Conservation (phyloP, 2,113 vertebrate species). For the Salvelinus fontinalis region DNA sequence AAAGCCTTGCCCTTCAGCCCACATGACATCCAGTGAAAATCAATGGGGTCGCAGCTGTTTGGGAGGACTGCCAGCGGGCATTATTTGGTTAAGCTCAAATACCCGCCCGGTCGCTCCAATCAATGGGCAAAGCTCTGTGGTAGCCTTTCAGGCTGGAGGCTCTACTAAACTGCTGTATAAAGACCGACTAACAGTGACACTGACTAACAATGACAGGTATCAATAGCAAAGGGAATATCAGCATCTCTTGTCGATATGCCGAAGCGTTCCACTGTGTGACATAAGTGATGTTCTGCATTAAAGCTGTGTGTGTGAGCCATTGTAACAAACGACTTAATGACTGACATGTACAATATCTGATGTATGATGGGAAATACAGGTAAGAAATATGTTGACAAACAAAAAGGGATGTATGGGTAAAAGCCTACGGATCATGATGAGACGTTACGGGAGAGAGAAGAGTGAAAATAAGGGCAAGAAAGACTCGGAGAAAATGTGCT, state of each 20-base stretch:
- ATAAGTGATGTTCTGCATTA: neutral
- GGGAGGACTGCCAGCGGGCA: constrained; percentile 54
- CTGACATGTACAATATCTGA: neutral
- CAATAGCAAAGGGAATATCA: neutral
- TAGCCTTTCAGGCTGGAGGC: constrained; percentile 13
- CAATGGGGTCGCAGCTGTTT: constrained; percentile 65
- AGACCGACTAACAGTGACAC: neutral
- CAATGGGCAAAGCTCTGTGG: constrained; percentile 41
- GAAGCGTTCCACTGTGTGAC: neutral
- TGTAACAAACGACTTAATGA: neutral
- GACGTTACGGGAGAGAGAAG: too few species aligned
- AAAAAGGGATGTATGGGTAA: too few species aligned
- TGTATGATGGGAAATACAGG: neutral
- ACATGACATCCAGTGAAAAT: constrained; percentile 60
- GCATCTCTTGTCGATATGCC: neutral
- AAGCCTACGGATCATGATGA: too few species aligned
- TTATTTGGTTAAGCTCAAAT: constrained; percentile 60
- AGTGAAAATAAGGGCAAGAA: too few species aligned
- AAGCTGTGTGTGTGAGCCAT: neutral
- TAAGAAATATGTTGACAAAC: neutral
- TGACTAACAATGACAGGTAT: neutral
- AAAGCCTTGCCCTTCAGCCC: constrained; percentile 65
- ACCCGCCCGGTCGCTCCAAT: constrained; percentile 44
- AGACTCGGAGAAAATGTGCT: too few species aligned
- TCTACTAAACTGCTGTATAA: neutral